These are phyloP conservation scores for Pteropus alecto DNA, from an alignment of 2,113 vertebrate genomes.

Conservation along the genomic window DNA sequence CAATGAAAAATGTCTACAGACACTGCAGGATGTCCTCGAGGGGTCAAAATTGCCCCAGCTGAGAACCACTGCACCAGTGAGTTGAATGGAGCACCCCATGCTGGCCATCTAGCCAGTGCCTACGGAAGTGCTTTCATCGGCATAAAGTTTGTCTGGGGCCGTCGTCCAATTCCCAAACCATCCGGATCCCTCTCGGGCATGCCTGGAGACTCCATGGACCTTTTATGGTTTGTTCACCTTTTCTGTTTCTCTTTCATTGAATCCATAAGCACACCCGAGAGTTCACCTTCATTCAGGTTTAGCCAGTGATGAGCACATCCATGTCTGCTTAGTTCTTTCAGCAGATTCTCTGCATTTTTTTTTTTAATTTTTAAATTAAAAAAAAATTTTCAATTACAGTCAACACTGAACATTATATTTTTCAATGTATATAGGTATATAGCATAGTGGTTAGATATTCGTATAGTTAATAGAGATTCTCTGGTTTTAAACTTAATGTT, in stretches of 20 bases:
- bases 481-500: slow-evolving; percentile 14
- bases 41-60: not conserved
- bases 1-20: not conserved
- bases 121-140: not conserved
- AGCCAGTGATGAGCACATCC: not conserved
- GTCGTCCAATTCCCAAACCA: not conserved
- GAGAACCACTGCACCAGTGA: not conserved
- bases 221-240: not conserved
- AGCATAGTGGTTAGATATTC: too few species aligned
- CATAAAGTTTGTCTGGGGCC: not conserved
- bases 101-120: not conserved
- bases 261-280: not conserved
- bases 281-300: not conserved
- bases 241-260: not conserved
- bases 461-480: not conserved
- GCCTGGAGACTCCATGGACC: not conserved
- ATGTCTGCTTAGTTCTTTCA: not conserved
- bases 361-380: too few species aligned
- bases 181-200: not conserved
- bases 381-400: too few species aligned
- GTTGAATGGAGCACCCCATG: not conserved
- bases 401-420: too few species aligned
- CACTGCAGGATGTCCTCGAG: not conserved
- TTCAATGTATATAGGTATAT: too few species aligned
- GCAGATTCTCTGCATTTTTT: not conserved